Evolutionary conservation across 1,140 invertebrate genomes (phyloP).

Genomic region (Zaprionus davidi): DNA sequence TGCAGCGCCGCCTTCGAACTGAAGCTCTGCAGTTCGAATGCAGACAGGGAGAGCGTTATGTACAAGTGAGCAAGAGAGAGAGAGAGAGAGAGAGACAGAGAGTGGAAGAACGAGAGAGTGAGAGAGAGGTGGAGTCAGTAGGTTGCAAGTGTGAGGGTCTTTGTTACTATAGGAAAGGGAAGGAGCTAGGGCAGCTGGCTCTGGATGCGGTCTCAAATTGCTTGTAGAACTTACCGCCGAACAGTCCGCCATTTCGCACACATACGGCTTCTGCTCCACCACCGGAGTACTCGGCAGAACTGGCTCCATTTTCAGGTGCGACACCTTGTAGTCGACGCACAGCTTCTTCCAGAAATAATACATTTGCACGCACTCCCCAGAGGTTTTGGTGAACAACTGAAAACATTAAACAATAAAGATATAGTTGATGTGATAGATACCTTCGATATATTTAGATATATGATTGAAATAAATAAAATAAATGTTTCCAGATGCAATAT

Average conservation of each 20-base stretch:
- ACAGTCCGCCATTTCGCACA: constrained; percentile 88
- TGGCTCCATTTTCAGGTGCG: constrained; percentile 76
- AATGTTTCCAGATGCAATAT: no score
- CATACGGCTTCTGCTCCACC: constrained; percentile 85
- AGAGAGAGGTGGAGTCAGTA: background rate
- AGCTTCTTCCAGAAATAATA: constrained; percentile 99
- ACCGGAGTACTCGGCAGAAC: constrained; percentile 46
- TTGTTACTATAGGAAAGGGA: background rate
- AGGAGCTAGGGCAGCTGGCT: background rate
- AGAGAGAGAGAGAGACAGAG: background rate
- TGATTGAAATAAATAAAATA: no score
- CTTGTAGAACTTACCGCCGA: constrained; percentile 86
- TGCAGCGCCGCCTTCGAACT: constrained; percentile 91
- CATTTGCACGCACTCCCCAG: constrained; percentile 98
- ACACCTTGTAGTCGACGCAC: constrained; percentile 89
- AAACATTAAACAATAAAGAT: constrained; percentile 29
- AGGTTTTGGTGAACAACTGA: constrained; percentile 93
- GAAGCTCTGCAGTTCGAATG: constrained; percentile 89
- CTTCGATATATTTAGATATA: no score
- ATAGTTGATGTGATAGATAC: background rate
- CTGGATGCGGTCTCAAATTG: background rate
- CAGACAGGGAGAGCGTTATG: constrained; percentile 47
- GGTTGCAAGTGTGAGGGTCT: background rate
- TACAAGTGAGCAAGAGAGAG: constrained; percentile 54
- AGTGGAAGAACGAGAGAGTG: background rate